Evolutionary conservation across 2,888 invertebrate genomes (phyloP).

Genomic region (Ceraclea dissimilis): DNA sequence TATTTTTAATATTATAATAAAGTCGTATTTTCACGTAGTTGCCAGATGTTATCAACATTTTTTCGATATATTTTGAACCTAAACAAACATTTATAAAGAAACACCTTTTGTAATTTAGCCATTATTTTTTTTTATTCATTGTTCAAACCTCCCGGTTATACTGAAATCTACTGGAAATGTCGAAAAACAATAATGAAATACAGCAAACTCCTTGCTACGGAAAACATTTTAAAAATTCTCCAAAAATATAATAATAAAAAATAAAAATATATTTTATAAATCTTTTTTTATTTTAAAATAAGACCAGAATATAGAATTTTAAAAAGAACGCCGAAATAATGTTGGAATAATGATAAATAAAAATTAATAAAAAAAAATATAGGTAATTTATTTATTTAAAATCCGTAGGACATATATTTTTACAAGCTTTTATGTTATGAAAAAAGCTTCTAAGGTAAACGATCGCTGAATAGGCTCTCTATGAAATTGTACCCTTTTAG

Average conservation of each 20-base stretch:
- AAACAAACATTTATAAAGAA: slow-evolving; percentile 15
- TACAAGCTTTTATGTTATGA: too few relatives aligned
- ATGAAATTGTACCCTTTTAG: too few relatives aligned
- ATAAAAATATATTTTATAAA: background rate
- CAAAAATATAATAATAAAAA: background rate
- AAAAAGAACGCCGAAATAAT: slow-evolving; percentile 23
- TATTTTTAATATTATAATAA: background rate
- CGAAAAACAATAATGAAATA: slow-evolving; percentile 7
- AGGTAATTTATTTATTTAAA: too few relatives aligned
- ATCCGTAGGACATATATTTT: too few relatives aligned
- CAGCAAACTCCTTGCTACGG: slow-evolving; percentile 15
- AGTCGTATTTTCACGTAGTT: slow-evolving; percentile 23
- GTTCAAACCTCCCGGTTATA: background rate
- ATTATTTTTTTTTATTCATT: too few relatives aligned
- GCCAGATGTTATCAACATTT: slow-evolving; percentile 25
- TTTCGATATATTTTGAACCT: slow-evolving; percentile 10
- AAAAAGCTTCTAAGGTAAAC: too few relatives aligned
- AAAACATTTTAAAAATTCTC: slow-evolving; percentile 6
- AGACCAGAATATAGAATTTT: slow-evolving; percentile 25
- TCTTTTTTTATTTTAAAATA: slow-evolving; percentile 18
- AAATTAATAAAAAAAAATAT: too few relatives aligned
- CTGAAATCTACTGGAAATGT: slow-evolving; percentile 13
- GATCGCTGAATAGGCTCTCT: too few relatives aligned
- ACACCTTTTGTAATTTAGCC: slow-evolving; percentile 19
- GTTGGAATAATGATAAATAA: slow-evolving; percentile 25